A percentile compares a stretch with the other conserved stretches of the same genome.
Evolutionary conservation across 2,888 invertebrate species (phyloP).

Genomic region (Acanthoscelides obtectus): DNA sequence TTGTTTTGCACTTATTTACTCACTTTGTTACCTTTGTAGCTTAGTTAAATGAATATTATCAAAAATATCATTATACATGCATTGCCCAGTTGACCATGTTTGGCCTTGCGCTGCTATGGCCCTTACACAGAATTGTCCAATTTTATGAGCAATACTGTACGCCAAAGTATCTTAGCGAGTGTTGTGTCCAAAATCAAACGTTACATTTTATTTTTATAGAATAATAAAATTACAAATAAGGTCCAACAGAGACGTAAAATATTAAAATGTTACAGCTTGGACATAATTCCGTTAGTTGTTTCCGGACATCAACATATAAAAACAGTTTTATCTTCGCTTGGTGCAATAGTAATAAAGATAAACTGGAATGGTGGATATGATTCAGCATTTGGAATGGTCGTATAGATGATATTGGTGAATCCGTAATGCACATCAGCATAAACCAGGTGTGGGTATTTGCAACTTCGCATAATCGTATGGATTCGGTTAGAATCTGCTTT

Average conservation of each 20-base stretch:
- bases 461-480: background rate
- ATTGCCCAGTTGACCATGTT: too few species aligned
- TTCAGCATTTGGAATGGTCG: background rate
- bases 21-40: too few species aligned
- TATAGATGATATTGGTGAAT: background rate
- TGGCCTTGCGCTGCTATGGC: too few species aligned
- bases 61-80: too few species aligned
- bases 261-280: background rate
- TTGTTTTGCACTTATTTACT: too few species aligned
- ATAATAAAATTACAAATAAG: constrained; percentile 2
- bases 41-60: too few species aligned
- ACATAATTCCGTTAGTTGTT: background rate
- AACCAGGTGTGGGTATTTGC: background rate
- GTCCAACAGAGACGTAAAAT: background rate
- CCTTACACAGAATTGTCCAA: too few species aligned
- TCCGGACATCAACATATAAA: background rate
- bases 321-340: background rate
- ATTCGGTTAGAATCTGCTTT: too few species aligned
- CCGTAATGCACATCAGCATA: background rate
- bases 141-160: background rate
- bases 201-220: constrained; percentile 2
- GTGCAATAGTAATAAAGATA: background rate
- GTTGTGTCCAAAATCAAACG: background rate
- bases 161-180: background rate
- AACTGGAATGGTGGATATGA: background rate